phyloP scores from a whole-genome alignment of 2,797 vertebrate genomes.

The Distichodus sexfasciatus region DNA sequence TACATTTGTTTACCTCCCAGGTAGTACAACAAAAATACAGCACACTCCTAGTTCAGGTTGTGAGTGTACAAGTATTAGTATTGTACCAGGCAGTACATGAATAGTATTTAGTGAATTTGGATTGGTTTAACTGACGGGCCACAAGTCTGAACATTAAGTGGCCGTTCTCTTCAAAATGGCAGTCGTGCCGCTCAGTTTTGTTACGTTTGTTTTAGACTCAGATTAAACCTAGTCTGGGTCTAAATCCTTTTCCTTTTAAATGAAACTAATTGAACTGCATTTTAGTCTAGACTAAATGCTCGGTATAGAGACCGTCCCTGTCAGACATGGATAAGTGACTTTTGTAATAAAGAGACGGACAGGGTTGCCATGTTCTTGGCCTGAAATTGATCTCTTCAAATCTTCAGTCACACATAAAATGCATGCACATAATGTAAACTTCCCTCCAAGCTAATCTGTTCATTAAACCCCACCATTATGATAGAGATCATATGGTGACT shows the following conservation, averaged over 20 bases:
- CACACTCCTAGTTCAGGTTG: constrained; percentile 54
- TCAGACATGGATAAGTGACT: constrained; percentile 5
- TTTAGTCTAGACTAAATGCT: constrained; percentile 14
- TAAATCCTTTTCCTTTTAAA: background rate
- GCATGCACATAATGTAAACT: constrained; percentile 99
- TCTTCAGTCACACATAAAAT: constrained; percentile 76
- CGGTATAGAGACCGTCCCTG: background rate
- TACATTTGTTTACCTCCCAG: constrained; percentile 66
- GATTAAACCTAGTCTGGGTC: constrained; percentile 1
- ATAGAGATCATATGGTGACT: constrained; percentile 99
- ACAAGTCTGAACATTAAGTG: constrained; percentile 1
- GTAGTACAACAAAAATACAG: constrained; percentile 70
- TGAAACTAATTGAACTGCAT: background rate
- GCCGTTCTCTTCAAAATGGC: background rate
- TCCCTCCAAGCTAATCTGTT: constrained; percentile 99
- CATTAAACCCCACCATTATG: constrained; percentile 99
- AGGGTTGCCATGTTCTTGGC: constrained; percentile 22
- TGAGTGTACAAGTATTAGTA: constrained; percentile 11
- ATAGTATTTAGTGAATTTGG: constrained; percentile 17
- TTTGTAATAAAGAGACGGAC: constrained; percentile 6
- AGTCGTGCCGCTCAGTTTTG: background rate
- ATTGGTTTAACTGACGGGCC: constrained; percentile 6
- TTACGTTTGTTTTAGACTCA: background rate
- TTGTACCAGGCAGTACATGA: constrained; percentile 18
- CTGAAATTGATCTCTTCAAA: constrained; percentile 30